Evolutionary conservation across 2,888 invertebrate genomes (phyloP), one percentile per base, ranked within the genome.

Genomic region (Sinodicranocentrus sp.): DNA sequence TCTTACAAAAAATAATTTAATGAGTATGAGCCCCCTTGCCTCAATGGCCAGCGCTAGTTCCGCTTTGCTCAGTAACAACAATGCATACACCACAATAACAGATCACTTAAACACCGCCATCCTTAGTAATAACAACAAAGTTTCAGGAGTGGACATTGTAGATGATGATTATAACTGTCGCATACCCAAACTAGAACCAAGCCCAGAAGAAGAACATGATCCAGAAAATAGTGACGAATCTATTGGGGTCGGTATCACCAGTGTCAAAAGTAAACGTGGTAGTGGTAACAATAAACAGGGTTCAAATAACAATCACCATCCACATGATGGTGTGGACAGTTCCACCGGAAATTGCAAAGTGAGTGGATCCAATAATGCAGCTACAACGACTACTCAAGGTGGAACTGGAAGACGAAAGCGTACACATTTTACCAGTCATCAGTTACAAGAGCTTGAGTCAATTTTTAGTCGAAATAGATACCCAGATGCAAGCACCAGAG

Each of bases 371-470:
- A 19, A 15, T 23, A 39, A 39, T 21, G 10, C 5, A 15, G 10
- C 6, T 13, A 78, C 77, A 6, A 78, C 77, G 13, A 77, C 77
- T 15, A n/a, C 48, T 2, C 68, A 67, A 17, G 23, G 59, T 25
- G 77, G 77, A 0, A 78, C 77, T 0, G 77, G 77, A 2, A 23
- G 77, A 2, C 23, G 77, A 48, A 78, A 78, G 15, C 77, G 77
- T 5, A 78, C 77, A 68, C 77, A 78, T 44, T 78, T 78, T 43
- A 78, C 77, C 10, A 68, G 68, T 68, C 77, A 78, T 78, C 77
- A 78, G 70, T 70, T 78, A n/a, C 77, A 78, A 78, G 77, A 78
- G 77, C 77, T 78, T 78, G 77, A 78, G 61, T 78, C 77, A 1
- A 78, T 78, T 28, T 78, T 78, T 39, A 78, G 77, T 48, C 68